Conservation (phyloP, 2,888 invertebrate genomes). For the Lymantria dispar region DNA sequence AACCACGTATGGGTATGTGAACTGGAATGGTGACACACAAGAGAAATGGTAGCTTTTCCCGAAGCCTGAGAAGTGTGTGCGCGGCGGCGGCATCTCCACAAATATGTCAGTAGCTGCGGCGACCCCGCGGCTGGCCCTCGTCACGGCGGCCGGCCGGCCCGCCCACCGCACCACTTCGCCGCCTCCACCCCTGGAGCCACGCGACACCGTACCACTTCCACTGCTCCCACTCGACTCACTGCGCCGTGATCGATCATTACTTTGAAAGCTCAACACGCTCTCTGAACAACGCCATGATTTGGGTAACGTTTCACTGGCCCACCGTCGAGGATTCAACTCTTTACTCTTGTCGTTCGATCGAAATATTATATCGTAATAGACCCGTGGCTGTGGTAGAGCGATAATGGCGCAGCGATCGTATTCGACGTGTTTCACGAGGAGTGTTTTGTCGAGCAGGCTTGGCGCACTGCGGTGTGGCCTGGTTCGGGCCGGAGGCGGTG, state of each 20-base stretch:
- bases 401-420: constrained; percentile 72
- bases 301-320: constrained; percentile 67
- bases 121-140: constrained; percentile 78
- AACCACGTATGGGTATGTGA: constrained; percentile 75
- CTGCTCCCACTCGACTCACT: constrained; percentile 54
- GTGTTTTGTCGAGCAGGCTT: constrained; percentile 68
- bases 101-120: constrained; percentile 73
- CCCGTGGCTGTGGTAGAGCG: constrained; percentile 69
- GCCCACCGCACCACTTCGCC: constrained; percentile 71
- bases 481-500: constrained; percentile 47
- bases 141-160: constrained; percentile 77
- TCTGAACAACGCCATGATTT: constrained; percentile 77
- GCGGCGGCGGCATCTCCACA: constrained; percentile 74
- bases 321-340: constrained; percentile 60
- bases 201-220: constrained; percentile 34
- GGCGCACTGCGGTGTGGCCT: constrained; percentile 63
- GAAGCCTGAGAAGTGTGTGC: constrained; percentile 77
- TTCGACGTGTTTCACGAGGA: constrained; percentile 70
- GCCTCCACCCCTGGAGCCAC: constrained; percentile 33
- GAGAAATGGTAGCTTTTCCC: constrained; percentile 80
- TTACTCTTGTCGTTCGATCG: constrained; percentile 46
- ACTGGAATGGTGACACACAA: constrained; percentile 79
- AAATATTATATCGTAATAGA: constrained; percentile 69
- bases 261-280: constrained; percentile 62
- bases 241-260: constrained; percentile 52